phyloP scores from a whole-genome alignment of 2,888 invertebrate genomes.

The Melipona bicolor region DNA sequence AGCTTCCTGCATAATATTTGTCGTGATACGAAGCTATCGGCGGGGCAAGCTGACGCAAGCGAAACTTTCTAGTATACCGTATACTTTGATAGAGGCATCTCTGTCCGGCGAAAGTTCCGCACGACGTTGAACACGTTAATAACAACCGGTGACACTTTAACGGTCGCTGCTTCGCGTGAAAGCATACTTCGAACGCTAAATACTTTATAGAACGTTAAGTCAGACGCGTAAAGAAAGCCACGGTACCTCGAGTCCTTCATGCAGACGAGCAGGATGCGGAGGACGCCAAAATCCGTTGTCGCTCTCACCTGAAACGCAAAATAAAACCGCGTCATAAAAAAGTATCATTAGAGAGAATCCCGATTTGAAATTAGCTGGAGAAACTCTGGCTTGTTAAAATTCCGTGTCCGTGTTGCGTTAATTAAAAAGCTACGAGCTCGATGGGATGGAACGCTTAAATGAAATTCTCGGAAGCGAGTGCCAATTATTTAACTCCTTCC shows the following conservation, averaged over 20 bases:
- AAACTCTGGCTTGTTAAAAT: not conserved
- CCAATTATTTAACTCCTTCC: not conserved
- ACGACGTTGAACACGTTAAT: slow-evolving; percentile 1
- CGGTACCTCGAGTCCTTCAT: slow-evolving; percentile 69
- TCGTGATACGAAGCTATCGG: slow-evolving; percentile 28
- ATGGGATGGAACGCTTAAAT: not conserved
- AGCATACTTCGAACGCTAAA: not conserved
- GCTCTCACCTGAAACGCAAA: slow-evolving; percentile 63
- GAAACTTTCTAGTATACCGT: slow-evolving; percentile 22
- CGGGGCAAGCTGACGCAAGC: not conserved
- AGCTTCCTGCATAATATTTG: slow-evolving; percentile 20
- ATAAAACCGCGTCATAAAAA: slow-evolving; percentile 17
- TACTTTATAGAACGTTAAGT: not conserved
- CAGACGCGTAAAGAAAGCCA: not conserved
- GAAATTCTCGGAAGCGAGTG: not conserved
- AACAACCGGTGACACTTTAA: not conserved
- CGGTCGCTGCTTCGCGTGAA: not conserved
- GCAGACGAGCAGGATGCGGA: slow-evolving; percentile 59
- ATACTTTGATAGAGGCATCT: slow-evolving; percentile 14
- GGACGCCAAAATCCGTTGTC: slow-evolving; percentile 58
- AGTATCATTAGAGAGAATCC: not conserved
- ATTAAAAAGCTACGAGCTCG: not conserved
- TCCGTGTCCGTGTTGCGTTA: no score
- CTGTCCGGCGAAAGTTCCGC: slow-evolving; percentile 4
- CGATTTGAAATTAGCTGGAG: not conserved